phyloP scores from a whole-genome alignment of 2,888 invertebrate genomes.

The Leucoma salicis region DNA sequence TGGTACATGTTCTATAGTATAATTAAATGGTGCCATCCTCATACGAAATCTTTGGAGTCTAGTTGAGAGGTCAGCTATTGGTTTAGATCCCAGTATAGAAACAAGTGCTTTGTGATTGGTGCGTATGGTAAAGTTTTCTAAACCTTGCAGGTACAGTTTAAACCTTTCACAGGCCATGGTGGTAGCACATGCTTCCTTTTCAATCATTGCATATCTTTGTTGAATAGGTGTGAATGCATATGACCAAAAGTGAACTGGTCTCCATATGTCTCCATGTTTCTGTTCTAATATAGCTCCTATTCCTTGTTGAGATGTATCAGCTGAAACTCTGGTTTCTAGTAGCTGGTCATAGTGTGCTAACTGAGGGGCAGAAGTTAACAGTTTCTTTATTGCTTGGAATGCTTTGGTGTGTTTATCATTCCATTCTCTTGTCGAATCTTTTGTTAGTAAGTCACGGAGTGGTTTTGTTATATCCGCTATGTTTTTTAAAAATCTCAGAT shows the following conservation, averaged over 20 bases:
- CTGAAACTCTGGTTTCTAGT: slow-evolving; percentile 1
- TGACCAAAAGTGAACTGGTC: slow-evolving; percentile 3
- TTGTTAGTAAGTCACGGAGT: slow-evolving; percentile 2
- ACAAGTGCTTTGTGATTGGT: neutral
- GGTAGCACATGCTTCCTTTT: slow-evolving; percentile 9
- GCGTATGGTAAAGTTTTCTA: neutral
- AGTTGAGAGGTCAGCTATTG: neutral
- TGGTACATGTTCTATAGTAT: slow-evolving; percentile 6
- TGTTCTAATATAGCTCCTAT: neutral
- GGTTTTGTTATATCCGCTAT: slow-evolving; percentile 4
- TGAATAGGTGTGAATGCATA: neutral
- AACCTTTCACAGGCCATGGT: slow-evolving; percentile 9
- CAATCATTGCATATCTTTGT: slow-evolving; percentile 7
- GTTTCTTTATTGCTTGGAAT: slow-evolving; percentile 3
- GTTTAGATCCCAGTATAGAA: neutral
- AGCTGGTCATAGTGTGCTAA: slow-evolving; percentile 7
- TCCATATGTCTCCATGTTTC: neutral
- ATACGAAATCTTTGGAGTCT: slow-evolving; percentile 5
- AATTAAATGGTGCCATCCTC: slow-evolving; percentile 6
- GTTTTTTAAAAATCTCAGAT: slow-evolving; percentile 4
- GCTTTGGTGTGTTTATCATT: slow-evolving; percentile 1
- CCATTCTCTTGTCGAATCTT: slow-evolving; percentile 3
- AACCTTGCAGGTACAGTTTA: slow-evolving; percentile 3
- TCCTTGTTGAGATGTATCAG: slow-evolving; percentile 2
- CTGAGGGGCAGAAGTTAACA: slow-evolving; percentile 2